Base-by-base conservation (phyloP, 2,797 vertebrate species). In the Gambelia wislizenii region DNA sequence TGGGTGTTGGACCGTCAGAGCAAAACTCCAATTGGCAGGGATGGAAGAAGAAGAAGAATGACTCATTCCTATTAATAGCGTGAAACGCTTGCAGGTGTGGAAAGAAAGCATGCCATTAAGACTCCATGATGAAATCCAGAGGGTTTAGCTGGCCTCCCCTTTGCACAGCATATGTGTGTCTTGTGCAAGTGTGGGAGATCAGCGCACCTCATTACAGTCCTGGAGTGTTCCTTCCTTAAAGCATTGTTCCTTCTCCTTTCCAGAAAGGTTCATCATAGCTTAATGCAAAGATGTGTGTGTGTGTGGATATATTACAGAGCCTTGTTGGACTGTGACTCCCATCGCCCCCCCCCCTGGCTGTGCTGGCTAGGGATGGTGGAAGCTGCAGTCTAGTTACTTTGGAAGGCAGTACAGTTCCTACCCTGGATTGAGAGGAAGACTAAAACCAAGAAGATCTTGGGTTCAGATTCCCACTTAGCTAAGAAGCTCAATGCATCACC, bases 61-160 rank as follows among this genome's bases (percentile, higher is more conserved):
- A 83, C 47, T 89, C 83, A 89, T 12, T 12, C 69, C 56, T 86
- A 76, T 89, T 83, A 86, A 76, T 83, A 86, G 89, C 27, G 54
- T 14, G 72, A 69, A 86, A 44, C 9, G 4, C 20, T 82, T 81
- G 89, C 70, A 86, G 78, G 84, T 89, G 78, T 76, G 78, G 78
- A 80, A 81, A 89, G 54, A 54, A 80, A 44, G n/a, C 22, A 1
- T 30, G 25, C 75, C 54, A 70, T 82, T 72, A 75, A 82, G 69
- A 36, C 49, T 54, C 84, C 30, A 67, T 22, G 16, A n/a, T n/a
- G 27, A 39, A 64, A 56, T 44, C 84, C 89, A 82, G 77, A 83
- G 49, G 56, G 14, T 14, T 85, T 39, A 9, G 76, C 39, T 30
- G 52, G 76, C 54, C 77, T 75, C 70, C 33, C 20, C 13, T 44